phyloP scores from a whole-genome alignment of 2,113 vertebrate species.

The Oreochromis tanganicae region DNA sequence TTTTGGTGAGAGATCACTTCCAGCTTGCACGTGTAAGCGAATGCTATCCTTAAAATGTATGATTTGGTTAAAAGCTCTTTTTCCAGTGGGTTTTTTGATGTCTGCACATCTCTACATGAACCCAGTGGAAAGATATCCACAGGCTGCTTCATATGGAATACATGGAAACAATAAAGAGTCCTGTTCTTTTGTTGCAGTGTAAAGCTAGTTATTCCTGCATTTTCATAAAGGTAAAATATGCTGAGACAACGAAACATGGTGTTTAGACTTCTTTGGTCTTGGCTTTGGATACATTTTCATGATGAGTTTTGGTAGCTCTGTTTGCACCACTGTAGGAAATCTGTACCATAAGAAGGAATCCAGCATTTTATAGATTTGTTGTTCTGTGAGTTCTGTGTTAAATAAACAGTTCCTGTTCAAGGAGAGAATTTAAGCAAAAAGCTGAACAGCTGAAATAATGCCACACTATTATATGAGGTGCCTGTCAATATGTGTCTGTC shows the following conservation, averaged over 20 bases:
- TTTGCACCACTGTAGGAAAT: not conserved
- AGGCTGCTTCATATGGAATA: not conserved
- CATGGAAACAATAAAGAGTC: not conserved
- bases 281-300: not conserved
- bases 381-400: not conserved
- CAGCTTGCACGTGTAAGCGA: not conserved
- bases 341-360: not conserved
- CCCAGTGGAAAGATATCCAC: not conserved
- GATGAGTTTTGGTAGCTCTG: not conserved
- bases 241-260: not conserved
- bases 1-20: not conserved
- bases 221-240: not conserved
- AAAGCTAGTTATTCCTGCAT: not conserved
- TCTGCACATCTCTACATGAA: not conserved
- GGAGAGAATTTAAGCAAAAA: not conserved
- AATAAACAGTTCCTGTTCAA: not conserved
- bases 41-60: not conserved
- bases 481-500: not conserved
- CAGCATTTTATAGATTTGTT: not conserved
- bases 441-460: not conserved
- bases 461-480: not conserved
- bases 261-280: not conserved
- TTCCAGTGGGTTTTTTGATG: not conserved
- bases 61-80: not conserved
- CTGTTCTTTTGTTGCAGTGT: not conserved